Evolutionary conservation across 2,888 invertebrate genomes (phyloP), one percentile per base, ranked within the genome.

Genomic region (Teinopalpus imperialis): DNA sequence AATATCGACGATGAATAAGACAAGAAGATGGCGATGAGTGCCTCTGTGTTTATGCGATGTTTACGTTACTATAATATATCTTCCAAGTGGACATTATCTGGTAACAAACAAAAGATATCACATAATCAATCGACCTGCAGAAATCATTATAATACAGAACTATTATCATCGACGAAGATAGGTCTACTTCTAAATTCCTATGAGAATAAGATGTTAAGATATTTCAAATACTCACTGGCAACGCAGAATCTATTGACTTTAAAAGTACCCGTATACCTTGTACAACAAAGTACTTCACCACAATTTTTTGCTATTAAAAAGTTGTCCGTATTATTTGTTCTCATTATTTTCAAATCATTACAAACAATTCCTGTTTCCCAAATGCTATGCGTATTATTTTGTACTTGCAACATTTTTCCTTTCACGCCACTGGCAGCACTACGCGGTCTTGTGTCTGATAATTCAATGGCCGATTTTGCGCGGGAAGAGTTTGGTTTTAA

Each of bases 211-310:
- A n/a, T n/a, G n/a, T n/a, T n/a, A n/a, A n/a, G n/a, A n/a, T n/a
- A n/a, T n/a, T n/a, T n/a, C n/a, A 7, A 29, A 29, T 31, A 74
- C 85, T 80, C 59, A 88, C 86, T 65, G 45, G 80, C 52, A 54
- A 86, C 66, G 57, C 56, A 55, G 30, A 82, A 59, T 9, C 60
- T 67, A 5, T 68, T 66, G 0, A 82, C 52, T 59, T 68, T 78
- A 5, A 79, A 56, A 1, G 48, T 61, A 0, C 81, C 81, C 1
- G 69, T 57, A 29, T 53, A 64, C 31, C 66, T 69, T 6, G 56
- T 74, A 55, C 81, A 86, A 31, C 70, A 70, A 12, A 86, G 48
- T 0, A 86, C 81, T 54, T 85, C 83, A 0, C 88, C 87, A 37
- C 67, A 64, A 52, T 81, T 82, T 52, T 75, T 83, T 0, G 74